Evolutionary conservation across 2,888 invertebrate species (phyloP).

Genomic region (Scaptomyza flava): DNA sequence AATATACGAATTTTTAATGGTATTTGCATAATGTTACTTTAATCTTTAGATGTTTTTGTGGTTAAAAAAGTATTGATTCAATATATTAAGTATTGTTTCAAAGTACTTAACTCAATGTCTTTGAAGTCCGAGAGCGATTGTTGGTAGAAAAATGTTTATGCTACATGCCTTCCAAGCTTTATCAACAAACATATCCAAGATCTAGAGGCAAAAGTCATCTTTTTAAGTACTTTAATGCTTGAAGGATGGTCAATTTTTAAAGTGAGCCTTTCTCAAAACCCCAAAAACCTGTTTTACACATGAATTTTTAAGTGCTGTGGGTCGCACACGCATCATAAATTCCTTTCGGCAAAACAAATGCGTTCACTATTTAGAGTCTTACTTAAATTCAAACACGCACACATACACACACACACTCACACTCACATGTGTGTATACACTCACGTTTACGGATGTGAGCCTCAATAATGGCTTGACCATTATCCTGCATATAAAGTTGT

Average conservation of each 20-base stretch:
- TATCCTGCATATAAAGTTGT: slow-evolving; percentile 78
- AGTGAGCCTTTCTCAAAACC: slow-evolving; percentile 3
- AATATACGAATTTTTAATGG: too few species aligned
- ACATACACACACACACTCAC: slow-evolving; percentile 14
- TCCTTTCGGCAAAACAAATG: slow-evolving; percentile 17
- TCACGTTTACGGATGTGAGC: slow-evolving; percentile 32
- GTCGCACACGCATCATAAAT: slow-evolving; percentile 34
- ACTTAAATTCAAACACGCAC: background rate
- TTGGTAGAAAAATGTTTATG: background rate
- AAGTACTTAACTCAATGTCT: background rate
- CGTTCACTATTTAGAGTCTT: slow-evolving; percentile 30
- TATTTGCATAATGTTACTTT: background rate
- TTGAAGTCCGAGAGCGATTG: background rate
- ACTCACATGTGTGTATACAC: background rate
- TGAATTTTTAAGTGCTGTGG: slow-evolving; percentile 15
- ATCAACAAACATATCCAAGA: too few species aligned
- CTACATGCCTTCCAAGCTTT: background rate
- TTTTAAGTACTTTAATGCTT: too few species aligned
- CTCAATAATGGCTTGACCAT: slow-evolving; percentile 72
- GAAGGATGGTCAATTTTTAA: background rate
- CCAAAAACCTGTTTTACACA: slow-evolving; percentile 14
- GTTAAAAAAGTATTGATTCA: too few species aligned
- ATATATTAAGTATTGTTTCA: background rate
- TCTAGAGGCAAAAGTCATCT: too few species aligned
- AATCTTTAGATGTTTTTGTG: background rate